Base-by-base conservation (phyloP, 2,888 invertebrate species). In the Epiperipatus broadwayi region DNA sequence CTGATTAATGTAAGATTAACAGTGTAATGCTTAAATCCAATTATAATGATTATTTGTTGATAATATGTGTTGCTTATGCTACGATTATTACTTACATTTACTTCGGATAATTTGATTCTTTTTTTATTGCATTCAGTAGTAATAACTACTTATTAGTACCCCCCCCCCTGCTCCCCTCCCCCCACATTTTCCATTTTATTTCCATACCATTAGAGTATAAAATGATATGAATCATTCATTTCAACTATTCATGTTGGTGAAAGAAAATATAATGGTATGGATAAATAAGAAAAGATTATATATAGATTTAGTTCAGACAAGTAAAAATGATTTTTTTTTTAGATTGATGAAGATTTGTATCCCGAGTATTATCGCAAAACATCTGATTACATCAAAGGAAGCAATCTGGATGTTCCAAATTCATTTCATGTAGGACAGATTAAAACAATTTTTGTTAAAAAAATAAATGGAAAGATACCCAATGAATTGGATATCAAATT, bases 351-450 rank as follows among this genome's bases (percentile, higher is more conserved):
- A 54, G 67, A 70, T n/a, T 53, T 72, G 21, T 81, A 77, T 53
- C 73, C 81, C 1, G 83, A 84, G 56, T 73, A 71, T 49, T 81
- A 80, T 54, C 65, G 81, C 40, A 81, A 80, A 59, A 70, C 67
- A 30, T 67, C 69, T 10, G 74, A 74, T 44, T 57, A 59, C 41
- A 67, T 73, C 16, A 74, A 76, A 48, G 76, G 77, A 0, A 75
- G 75, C 1, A 77, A 78, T 50, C 55, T 66, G 10, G 71, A 74
- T 43, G 75, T 75, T 0, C 73, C 75, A 0, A 72, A 76, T 44
- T 78, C 81, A 1, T 81, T 78, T 56, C 68, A 73, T 47, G 66
- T 83, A 7, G 80, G 71, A 2, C 66, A 70, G 35, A 73, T 83
- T 30, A 66, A 66, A 21, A 66, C 69, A 1, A 73, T 80, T 32